Base-by-base conservation (phyloP, 2,888 invertebrate genomes). In the Clepsis dumicolana region DNA sequence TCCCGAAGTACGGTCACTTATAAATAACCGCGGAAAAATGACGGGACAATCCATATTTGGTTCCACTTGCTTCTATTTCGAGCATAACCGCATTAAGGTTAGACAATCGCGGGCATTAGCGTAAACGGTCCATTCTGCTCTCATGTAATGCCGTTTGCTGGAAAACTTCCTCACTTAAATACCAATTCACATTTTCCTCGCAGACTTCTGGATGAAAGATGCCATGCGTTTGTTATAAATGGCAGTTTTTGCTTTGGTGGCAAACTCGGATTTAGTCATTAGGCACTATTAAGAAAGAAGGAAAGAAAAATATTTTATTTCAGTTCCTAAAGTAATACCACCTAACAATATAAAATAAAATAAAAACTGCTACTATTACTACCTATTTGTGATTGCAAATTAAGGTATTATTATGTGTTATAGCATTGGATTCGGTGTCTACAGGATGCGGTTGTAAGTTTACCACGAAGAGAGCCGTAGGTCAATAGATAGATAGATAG, bases 141-240 rank as follows among this genome's bases (percentile, higher is more conserved):
- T 14, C 44, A 32, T 41, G 52, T 59, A 65, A 56, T 56, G 70
- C 56, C 66, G 66, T 70, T 63, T 57, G 70, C 70, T 32, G 65
- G 50, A 61, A 69, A 69, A 70, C 70, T 70, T 70, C 41, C 62
- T 41, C 70, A 70, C 57, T 57, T 68, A 68, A 64, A 68, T 64
- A 66, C 62, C 70, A 63, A 70, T 70, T 63, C 62, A 44, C 24
- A 70, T 62, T 70, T 70, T 66, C 66, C 57, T 52, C 52, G 32
- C 66, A 48, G 63, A 68, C 32, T 68, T 64, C 57, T 32, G 57
- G 59, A 52, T 70, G 62, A 70, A 70, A 57, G 70, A 66, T 70
- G 57, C 62, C 62, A 32, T 56, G 65, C 59, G 66, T 66, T 66
- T 63, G 65, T 44, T 59, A 52, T 44, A 38, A 70, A 70, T 63